Evolutionary conservation across 2,888 invertebrate genomes (phyloP), one percentile per base, ranked within the genome.

Genomic region (Lysandra bellargus): DNA sequence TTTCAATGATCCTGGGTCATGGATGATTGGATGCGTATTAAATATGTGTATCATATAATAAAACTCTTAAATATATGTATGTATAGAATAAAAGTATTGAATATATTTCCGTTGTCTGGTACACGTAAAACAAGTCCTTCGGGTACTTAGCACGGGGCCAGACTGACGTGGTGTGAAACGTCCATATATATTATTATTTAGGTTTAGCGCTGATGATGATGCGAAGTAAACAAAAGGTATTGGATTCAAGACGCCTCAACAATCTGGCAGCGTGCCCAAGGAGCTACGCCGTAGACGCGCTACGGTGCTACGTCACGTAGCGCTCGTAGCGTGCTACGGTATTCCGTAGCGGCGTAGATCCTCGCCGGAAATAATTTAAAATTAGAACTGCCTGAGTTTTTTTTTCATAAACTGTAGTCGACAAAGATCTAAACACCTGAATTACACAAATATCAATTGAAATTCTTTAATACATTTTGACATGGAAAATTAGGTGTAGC

Each of bases 211-310:
- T 64, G 30, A 64, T 64, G 30, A 64, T 30, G 64, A 30, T 12
- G 30, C 23, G 4, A 30, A 64, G 64, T 64, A 9, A 64, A 64
- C 30, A 64, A 64, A 64, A 64, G 64, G 30, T 64, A 64, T 64
- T 64, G 12, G 23, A 64, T 64, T 30, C 64, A 64, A 64, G 64
- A 30, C 64, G 64, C 64, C 64, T 64, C 64, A 64, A 64, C 30
- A 64, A 30, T 2, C 30, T 64, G 64, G 64, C 64, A 64, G 12
- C 64, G 64, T 64, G 64, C 64, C 64, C 57, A 57, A 64, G 9
- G 64, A 12, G 64, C 64, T 64, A 64, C 64, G 64, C 23, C 64
- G 64, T 64, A 23, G 23, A 64, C 30, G 61, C 23, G 2, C 61
- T 61, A 64, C 64, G 61, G 6, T 23, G 64, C 64, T 30, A 64